phyloP scores from a whole-genome alignment of 1,140 invertebrate species.

The Dysdera silvatica region DNA sequence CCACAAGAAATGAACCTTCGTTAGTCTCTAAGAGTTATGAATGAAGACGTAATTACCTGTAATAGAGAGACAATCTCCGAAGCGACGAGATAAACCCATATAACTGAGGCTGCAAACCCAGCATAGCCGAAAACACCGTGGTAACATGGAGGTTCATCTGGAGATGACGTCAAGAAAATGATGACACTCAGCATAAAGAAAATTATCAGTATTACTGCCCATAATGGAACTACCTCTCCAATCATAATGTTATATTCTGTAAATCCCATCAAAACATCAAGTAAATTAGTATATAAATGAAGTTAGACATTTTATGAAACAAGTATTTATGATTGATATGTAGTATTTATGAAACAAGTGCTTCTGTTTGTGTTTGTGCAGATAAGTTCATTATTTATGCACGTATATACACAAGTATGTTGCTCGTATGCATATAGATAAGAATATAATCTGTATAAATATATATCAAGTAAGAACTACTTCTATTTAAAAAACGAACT shows the following conservation, averaged over 20 bases:
- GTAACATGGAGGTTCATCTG: conserved; percentile 42
- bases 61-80: conserved; percentile 59
- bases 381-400: too few relatives aligned
- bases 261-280: background rate
- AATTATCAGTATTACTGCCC: conserved; percentile 38
- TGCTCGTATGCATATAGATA: too few relatives aligned
- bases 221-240: conserved; percentile 36
- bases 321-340: too few relatives aligned
- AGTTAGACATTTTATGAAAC: too few relatives aligned
- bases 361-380: too few relatives aligned
- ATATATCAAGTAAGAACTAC: too few relatives aligned
- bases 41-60: conserved; percentile 38
- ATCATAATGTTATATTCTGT: conserved; percentile 36
- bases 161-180: conserved; percentile 43
- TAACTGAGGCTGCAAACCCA: conserved; percentile 55
- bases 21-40: too few relatives aligned
- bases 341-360: too few relatives aligned
- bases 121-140: conserved; percentile 51
- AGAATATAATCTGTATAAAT: too few relatives aligned
- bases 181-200: conserved; percentile 36
- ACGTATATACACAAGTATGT: too few relatives aligned
- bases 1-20: too few relatives aligned
- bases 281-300: background rate
- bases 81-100: conserved; percentile 59
- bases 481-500: too few relatives aligned